Evolutionary conservation across 2,888 invertebrate genomes (phyloP).

Genomic region (Apamea monoglypha): DNA sequence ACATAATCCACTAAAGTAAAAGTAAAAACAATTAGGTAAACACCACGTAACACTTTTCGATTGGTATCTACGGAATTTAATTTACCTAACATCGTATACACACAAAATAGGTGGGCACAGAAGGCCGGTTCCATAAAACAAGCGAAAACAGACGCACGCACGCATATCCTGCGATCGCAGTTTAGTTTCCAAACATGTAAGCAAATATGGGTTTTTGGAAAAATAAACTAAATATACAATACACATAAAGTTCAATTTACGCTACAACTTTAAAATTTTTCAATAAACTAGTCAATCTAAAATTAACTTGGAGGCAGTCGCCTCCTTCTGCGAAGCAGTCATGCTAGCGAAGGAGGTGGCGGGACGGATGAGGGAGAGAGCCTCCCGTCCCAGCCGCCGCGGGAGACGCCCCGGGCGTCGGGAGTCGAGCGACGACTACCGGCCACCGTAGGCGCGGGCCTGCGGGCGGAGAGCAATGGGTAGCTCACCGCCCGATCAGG

Average conservation of each 20-base stretch:
- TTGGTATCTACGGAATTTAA: slow-evolving; percentile 79
- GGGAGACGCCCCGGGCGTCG: too few relatives aligned
- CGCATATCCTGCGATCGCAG: too few relatives aligned
- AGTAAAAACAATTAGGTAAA: slow-evolving; percentile 57
- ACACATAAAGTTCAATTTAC: background rate
- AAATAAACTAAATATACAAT: background rate
- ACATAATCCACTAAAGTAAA: slow-evolving; percentile 49
- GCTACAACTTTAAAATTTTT: background rate
- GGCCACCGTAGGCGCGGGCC: too few relatives aligned
- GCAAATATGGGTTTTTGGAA: background rate
- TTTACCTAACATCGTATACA: slow-evolving; percentile 74
- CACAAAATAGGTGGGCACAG: slow-evolving; percentile 11
- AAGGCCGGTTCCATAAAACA: background rate
- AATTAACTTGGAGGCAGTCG: too few relatives aligned
- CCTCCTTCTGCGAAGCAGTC: too few relatives aligned
- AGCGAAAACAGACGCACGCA: too few relatives aligned
- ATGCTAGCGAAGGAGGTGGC: too few relatives aligned
- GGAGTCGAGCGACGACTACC: too few relatives aligned
- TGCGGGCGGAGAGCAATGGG: too few relatives aligned
- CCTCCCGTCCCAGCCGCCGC: too few relatives aligned
- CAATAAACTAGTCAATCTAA: background rate
- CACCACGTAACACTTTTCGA: slow-evolving; percentile 66
- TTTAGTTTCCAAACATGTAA: background rate
- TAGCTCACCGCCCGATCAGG: too few relatives aligned
- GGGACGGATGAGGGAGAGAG: too few relatives aligned